Conservation (phyloP, 2,888 invertebrate genomes). For the Dendrolimus pini region DNA sequence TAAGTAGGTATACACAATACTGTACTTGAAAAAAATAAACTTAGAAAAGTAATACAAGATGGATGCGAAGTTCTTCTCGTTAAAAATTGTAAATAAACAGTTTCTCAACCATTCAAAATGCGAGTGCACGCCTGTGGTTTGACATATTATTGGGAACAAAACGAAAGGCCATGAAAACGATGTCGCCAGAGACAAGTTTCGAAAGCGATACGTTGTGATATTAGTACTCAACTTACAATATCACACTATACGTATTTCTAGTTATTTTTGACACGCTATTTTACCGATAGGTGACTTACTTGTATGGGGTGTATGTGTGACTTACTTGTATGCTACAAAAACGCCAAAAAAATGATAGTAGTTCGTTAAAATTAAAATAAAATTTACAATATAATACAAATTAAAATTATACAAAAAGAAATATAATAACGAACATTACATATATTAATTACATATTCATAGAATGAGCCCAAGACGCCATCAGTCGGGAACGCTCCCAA, state of each 20-base stretch:
- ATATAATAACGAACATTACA: conserved; percentile 1
- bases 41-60: too few species aligned
- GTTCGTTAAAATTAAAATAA: not conserved
- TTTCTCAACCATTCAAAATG: not conserved
- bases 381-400: not conserved
- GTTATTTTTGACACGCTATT: not conserved
- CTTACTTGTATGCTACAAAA: not conserved
- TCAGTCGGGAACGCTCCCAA: too few species aligned
- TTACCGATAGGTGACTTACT: too few species aligned
- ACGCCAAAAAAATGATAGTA: not conserved
- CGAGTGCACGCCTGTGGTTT: conserved; percentile 1
- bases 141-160: conserved; percentile 14
- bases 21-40: too few species aligned
- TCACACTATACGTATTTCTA: not conserved
- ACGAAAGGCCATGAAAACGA: conserved; percentile 22
- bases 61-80: too few species aligned
- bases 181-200: conserved; percentile 18
- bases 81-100: not conserved
- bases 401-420: not conserved
- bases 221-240: conserved; percentile 1
- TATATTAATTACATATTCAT: too few species aligned
- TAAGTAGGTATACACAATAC: too few species aligned
- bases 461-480: too few species aligned
- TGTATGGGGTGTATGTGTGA: too few species aligned
- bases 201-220: conserved; percentile 9